These are phyloP conservation scores for Eustalomyia histrio DNA, from an alignment of 2,888 invertebrate species.

Conservation along the genomic window DNA sequence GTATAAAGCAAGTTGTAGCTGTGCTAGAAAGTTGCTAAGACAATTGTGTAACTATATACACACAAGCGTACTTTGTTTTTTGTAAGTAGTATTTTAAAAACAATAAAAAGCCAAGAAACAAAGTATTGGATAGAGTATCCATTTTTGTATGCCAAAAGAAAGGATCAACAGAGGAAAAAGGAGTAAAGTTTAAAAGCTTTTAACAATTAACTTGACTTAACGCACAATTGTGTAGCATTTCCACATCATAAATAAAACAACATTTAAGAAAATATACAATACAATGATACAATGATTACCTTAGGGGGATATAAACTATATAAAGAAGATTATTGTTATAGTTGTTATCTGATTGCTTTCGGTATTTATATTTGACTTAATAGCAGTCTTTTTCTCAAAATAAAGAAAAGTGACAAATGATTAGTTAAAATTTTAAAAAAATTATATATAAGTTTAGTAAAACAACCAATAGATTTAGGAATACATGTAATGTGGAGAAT, in stretches of 20 bases:
- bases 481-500: no score
- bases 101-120: conserved; percentile 5
- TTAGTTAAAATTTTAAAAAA: no score
- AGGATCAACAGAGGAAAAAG: neutral
- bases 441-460: no score
- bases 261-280: neutral
- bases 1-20: conserved; percentile 3
- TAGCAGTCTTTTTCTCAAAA: neutral
- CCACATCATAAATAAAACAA: conserved; percentile 22
- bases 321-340: neutral
- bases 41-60: conserved; percentile 31
- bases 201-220: conserved; percentile 58
- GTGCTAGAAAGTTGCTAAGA: neutral
- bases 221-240: conserved; percentile 45
- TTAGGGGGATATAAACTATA: neutral
- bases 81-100: conserved; percentile 2
- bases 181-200: conserved; percentile 56
- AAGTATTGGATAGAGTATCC: neutral
- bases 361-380: neutral
- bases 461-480: no score
- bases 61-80: no score
- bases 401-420: no score
- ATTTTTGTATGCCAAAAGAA: neutral
- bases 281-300: neutral
- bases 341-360: neutral